These are phyloP conservation scores for Spermophilus dauricus DNA, from an alignment of 2,113 vertebrate species.

Conservation along the genomic window DNA sequence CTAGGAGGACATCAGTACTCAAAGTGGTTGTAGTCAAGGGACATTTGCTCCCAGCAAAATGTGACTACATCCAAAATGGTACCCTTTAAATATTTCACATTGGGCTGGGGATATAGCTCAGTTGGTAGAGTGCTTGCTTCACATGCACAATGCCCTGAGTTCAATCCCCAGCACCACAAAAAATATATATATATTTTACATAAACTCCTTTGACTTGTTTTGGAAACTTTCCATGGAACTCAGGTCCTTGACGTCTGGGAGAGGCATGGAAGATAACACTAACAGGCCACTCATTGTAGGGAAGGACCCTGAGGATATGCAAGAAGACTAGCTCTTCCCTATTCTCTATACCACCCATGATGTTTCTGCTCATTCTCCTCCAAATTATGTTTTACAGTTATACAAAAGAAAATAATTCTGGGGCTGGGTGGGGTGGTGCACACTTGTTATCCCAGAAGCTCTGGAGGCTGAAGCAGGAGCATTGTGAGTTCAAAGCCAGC, in stretches of 20 bases:
- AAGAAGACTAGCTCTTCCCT: neutral
- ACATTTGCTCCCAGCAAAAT: neutral
- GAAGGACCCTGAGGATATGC: neutral
- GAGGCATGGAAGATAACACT: neutral
- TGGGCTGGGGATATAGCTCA: no score
- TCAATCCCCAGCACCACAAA: no score
- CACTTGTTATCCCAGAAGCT: no score
- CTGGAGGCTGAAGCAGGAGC: no score
- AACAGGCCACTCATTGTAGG: neutral
- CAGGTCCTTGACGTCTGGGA: neutral
- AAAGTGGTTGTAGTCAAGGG: neutral
- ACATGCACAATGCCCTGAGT: no score
- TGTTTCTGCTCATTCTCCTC: neutral
- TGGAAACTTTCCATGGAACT: neutral
- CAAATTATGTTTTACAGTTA: neutral
- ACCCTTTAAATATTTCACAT: neutral
- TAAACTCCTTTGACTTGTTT: neutral
- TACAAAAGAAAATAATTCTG: neutral
- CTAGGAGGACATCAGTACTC: neutral
- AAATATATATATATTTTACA: neutral
- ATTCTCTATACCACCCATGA: no score
- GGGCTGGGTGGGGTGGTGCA: no score
- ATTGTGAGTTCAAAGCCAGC: no score
- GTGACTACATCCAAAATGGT: neutral
- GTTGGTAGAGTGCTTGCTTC: no score